Evolutionary conservation across 1,140 invertebrate genomes (phyloP).

Genomic region (Pseudomyrmex dendroicus): DNA sequence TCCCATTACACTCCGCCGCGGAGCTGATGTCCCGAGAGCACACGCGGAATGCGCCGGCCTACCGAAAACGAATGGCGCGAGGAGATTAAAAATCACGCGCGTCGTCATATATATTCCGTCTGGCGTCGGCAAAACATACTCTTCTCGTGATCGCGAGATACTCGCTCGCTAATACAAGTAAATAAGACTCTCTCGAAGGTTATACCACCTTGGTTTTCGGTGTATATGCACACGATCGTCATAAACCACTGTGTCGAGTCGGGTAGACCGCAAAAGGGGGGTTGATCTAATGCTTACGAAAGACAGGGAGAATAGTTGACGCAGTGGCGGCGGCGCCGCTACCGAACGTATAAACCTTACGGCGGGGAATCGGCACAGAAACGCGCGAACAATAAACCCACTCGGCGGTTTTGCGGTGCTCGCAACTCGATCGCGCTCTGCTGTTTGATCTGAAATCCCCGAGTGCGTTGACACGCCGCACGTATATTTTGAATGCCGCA

Average conservation of each 20-base stretch:
- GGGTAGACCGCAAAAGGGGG: conserved; percentile 30
- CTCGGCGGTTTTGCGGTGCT: conserved; percentile 53
- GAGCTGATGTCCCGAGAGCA: conserved; percentile 11
- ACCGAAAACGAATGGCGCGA: conserved; percentile 26
- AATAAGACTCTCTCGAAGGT: background rate
- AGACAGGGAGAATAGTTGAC: conserved; percentile 23
- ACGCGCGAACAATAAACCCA: conserved; percentile 46
- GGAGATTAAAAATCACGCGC: conserved; percentile 26
- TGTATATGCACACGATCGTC: background rate
- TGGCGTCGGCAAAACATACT: background rate
- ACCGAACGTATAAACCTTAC: conserved; percentile 33
- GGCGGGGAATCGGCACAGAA: conserved; percentile 50
- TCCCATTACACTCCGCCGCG: conserved; percentile 17
- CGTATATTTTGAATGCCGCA: background rate
- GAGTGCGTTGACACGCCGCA: background rate
- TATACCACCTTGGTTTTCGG: background rate
- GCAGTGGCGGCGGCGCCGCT: background rate
- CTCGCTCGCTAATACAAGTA: background rate
- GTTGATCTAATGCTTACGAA: conserved; percentile 31
- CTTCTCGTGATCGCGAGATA: background rate
- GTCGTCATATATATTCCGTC: conserved; percentile 16
- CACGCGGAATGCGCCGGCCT: conserved; percentile 15
- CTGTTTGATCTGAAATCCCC: conserved; percentile 1
- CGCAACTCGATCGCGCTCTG: conserved; percentile 51
- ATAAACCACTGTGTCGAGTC: conserved; percentile 20